Conservation (phyloP, 2,797 vertebrate genomes). For the Stomatorhinus walkeri region DNA sequence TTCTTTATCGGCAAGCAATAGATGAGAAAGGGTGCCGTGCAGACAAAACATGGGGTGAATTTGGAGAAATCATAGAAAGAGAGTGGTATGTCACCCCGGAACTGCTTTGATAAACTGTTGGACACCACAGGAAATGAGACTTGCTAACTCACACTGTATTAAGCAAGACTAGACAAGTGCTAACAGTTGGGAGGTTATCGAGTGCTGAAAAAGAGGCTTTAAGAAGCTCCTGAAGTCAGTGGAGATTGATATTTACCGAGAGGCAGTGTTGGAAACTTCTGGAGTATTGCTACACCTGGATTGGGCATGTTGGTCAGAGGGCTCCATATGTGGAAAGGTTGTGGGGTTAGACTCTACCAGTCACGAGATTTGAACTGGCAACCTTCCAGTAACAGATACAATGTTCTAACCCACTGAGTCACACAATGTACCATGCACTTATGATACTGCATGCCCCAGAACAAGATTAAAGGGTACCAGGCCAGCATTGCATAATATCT, state of each 20-base stretch:
- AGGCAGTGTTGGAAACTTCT: background rate
- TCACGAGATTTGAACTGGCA: too few species aligned
- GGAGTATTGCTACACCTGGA: background rate
- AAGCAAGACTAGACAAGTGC: background rate
- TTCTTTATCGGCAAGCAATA: background rate
- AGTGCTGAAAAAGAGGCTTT: background rate
- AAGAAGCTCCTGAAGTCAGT: background rate
- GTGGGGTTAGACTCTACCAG: background rate
- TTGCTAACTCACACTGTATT: background rate
- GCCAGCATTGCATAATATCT: background rate
- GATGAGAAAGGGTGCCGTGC: background rate
- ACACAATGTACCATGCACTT: background rate
- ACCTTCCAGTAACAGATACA: too few species aligned
- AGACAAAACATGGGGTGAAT: background rate
- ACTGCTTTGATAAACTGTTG: background rate
- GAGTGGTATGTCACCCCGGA: background rate
- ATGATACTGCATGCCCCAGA: background rate
- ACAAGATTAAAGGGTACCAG: background rate
- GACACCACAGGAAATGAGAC: background rate
- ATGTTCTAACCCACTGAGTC: background rate
- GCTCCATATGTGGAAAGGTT: background rate
- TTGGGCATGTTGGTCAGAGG: background rate
- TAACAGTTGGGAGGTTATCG: background rate
- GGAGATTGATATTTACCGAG: background rate
- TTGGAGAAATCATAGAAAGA: background rate